A percentile compares a stretch with the other conserved stretches of the same genome.
These are phyloP conservation scores for Baryphthengus martii DNA, from an alignment of 2,113 vertebrate genomes.

Conservation along the genomic window DNA sequence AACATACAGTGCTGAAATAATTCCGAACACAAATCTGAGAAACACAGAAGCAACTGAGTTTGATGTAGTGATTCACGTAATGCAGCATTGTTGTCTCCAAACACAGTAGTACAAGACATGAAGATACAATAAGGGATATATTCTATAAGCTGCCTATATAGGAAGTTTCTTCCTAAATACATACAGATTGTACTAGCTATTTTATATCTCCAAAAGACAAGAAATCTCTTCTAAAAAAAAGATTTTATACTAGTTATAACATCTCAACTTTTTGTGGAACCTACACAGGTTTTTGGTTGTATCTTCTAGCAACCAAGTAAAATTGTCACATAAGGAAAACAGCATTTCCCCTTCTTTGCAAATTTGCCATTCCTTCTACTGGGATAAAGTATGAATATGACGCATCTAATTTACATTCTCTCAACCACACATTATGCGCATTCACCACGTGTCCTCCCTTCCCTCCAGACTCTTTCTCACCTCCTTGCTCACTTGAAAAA, in stretches of 20 bases:
- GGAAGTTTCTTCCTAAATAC: background rate
- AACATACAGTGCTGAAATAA: background rate
- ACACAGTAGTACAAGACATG: background rate
- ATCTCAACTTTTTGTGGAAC: background rate
- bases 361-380: background rate
- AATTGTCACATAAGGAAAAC: fast-evolving
- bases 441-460: background rate
- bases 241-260: background rate
- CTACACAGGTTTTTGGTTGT: background rate
- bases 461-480: background rate
- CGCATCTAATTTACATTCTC: constrained; percentile 21
- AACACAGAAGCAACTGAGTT: background rate
- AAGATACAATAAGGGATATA: background rate
- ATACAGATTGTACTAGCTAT: background rate
- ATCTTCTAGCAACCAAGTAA: background rate
- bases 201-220: background rate
- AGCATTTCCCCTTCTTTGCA: background rate
- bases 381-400: background rate
- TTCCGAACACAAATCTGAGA: background rate
- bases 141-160: background rate
- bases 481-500: background rate
- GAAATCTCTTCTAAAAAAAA: background rate
- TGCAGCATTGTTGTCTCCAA: background rate
- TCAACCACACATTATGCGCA: background rate
- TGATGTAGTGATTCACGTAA: background rate